Percentiles rank a stretch among this genome's conserved stretches.
Conservation (phyloP, 2,888 invertebrate species). For the Biston betularia region DNA sequence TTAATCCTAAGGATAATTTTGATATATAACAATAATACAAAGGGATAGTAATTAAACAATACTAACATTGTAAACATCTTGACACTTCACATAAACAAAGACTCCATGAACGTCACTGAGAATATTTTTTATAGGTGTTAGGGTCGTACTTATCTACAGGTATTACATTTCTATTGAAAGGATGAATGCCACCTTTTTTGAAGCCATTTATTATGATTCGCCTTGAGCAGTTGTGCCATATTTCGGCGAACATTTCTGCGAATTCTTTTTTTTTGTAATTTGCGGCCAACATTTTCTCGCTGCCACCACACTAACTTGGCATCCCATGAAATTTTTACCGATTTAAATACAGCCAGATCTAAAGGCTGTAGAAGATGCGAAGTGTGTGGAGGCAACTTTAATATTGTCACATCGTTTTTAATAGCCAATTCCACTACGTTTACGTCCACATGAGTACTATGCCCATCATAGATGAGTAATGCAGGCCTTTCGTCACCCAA, state of each 20-base stretch:
- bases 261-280: neutral
- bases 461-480: conserved; percentile 4
- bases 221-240: neutral
- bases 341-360: neutral
- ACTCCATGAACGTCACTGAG: too few relatives aligned
- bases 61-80: too few relatives aligned
- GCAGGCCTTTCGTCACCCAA: neutral
- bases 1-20: too few relatives aligned
- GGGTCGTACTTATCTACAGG: neutral
- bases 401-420: neutral
- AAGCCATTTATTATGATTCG: neutral
- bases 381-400: neutral
- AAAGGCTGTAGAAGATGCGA: neutral
- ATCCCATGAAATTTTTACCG: neutral
- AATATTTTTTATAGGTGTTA: too few relatives aligned
- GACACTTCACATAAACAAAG: too few relatives aligned
- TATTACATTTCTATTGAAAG: neutral
- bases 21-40: too few relatives aligned
- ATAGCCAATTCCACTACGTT: neutral
- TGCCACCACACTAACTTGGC: neutral
- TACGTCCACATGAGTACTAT: neutral
- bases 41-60: too few relatives aligned
- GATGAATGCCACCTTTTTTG: neutral
- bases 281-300: neutral
- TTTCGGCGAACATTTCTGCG: neutral